These are phyloP conservation scores for Apamea epomidion DNA, from an alignment of 2,888 invertebrate species.

Conservation along the genomic window DNA sequence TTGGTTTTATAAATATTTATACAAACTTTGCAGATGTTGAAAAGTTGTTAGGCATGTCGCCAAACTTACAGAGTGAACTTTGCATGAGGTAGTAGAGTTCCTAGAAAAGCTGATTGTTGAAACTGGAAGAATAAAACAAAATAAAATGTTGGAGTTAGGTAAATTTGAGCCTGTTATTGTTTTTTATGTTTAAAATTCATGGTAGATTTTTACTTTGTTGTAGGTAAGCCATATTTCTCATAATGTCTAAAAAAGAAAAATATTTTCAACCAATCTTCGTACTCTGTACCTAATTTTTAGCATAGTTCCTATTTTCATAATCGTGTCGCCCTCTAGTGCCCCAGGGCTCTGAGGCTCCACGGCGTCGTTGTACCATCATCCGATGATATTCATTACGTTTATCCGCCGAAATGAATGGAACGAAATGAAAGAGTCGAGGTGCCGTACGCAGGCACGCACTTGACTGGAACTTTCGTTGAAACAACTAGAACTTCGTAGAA, in stretches of 20 bases:
- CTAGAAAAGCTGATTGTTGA: background rate
- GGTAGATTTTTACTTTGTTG: background rate
- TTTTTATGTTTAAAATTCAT: background rate
- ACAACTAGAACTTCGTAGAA: background rate
- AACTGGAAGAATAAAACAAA: background rate
- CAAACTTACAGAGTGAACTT: conserved; percentile 20
- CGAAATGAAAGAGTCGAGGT: conserved; percentile 78
- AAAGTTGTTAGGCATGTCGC: conserved; percentile 40
- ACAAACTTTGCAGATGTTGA: conserved; percentile 19
- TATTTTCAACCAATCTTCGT: background rate
- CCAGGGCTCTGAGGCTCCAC: conserved; percentile 22
- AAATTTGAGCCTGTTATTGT: background rate
- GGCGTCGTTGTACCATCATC: conserved; percentile 57
- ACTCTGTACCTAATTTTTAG: background rate
- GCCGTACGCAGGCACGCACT: conserved; percentile 73
- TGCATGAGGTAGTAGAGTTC: background rate
- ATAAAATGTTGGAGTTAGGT: background rate
- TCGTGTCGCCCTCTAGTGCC: background rate
- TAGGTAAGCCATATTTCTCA: background rate
- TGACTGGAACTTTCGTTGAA: conserved; percentile 2
- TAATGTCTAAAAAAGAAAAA: background rate
- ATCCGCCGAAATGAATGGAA: conserved; percentile 78
- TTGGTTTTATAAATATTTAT: conserved; percentile 30
- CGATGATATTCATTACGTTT: conserved; percentile 82
- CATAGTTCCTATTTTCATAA: background rate